Percentiles rank a stretch among this genome's conserved stretches.
phyloP scores from a whole-genome alignment of 2,113 vertebrate genomes.

The Boleophthalmus pectinirostris region DNA sequence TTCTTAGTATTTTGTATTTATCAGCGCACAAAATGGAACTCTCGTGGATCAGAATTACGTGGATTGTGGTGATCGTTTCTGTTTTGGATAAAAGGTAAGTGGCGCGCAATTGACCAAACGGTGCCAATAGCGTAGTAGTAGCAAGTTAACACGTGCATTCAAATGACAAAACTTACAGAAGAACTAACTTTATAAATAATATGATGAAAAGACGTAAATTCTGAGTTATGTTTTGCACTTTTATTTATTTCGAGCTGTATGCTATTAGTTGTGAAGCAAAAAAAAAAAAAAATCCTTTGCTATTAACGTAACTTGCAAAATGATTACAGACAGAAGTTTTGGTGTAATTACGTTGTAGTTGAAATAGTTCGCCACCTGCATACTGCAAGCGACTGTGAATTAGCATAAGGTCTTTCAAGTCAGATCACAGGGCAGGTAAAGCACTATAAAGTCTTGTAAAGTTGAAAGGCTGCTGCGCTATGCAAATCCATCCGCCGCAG shows the following conservation, averaged over 20 bases:
- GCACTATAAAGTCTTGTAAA: conserved; percentile 1
- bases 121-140: not conserved
- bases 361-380: conserved; percentile 14
- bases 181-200: not conserved
- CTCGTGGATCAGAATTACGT: conserved; percentile 60
- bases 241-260: not conserved
- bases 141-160: not conserved
- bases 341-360: conserved; percentile 49
- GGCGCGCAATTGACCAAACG: not conserved
- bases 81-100: conserved; percentile 76
- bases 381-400: conserved; percentile 5
- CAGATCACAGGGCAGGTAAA: not conserved
- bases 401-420: not conserved
- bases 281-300: not conserved
- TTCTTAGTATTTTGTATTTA: not conserved
- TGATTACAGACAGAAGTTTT: not conserved
- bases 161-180: not conserved
- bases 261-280: not conserved
- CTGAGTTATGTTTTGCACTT: not conserved
- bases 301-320: not conserved
- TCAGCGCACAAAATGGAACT: conserved; percentile 66
- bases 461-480: not conserved
- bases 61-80: conserved; percentile 61
- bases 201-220: not conserved
- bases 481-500: conserved; percentile 29